Conservation (phyloP, 37 sponge, comb jelly and placozoan species). For the Geodia barretti region DNA sequence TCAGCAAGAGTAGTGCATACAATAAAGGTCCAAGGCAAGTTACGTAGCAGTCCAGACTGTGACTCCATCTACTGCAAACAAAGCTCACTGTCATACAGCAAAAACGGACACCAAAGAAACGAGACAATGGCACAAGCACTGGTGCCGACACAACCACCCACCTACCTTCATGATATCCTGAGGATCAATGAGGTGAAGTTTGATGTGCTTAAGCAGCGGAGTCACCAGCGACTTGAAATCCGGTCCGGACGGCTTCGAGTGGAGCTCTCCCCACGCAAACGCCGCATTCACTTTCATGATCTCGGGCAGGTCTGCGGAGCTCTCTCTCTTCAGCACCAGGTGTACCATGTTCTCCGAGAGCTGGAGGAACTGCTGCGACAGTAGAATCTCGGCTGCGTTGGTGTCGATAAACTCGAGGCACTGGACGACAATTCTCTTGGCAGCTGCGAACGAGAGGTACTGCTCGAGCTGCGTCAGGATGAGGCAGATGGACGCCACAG, state of each 20-base stretch:
- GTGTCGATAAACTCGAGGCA: conserved; percentile 76
- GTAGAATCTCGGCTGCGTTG: conserved; percentile 69
- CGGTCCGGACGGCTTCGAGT: conserved; percentile 52
- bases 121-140: background rate
- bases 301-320: conserved; percentile 49
- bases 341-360: conserved; percentile 85
- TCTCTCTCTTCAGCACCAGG: conserved; percentile 58
- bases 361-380: conserved; percentile 43
- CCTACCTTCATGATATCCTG: conserved; percentile 80
- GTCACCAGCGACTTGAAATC: conserved; percentile 67
- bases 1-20: too few species aligned
- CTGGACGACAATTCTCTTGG: conserved; percentile 78
- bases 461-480: conserved; percentile 77
- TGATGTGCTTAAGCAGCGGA: conserved; percentile 68
- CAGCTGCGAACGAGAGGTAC: conserved; percentile 65
- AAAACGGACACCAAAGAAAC: background rate
- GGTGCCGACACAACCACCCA: too few species aligned
- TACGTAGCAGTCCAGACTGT: too few species aligned
- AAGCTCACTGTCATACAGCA: too few species aligned
- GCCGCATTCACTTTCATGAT: conserved; percentile 89
- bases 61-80: too few species aligned
- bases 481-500: conserved; percentile 49
- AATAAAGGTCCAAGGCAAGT: too few species aligned
- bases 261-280: conserved; percentile 87
- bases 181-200: conserved; percentile 63